These are phyloP conservation scores for Cecropterus lyciades DNA, from an alignment of 1,140 invertebrate species.

Conservation along the genomic window DNA sequence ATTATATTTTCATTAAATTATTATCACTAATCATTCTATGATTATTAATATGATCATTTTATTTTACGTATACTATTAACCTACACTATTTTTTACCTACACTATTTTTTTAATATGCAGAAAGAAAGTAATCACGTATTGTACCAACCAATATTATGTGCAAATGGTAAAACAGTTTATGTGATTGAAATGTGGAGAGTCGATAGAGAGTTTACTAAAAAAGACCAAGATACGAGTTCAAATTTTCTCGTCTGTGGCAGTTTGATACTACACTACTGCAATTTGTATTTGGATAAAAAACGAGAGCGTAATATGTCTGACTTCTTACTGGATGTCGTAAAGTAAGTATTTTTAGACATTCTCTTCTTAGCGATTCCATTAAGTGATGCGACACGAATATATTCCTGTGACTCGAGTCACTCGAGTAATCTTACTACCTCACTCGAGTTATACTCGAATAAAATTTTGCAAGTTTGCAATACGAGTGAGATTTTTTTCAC, in stretches of 20 bases:
- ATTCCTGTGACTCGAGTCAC: too few species aligned
- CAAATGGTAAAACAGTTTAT: constrained; percentile 52
- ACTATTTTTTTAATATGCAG: constrained; percentile 42
- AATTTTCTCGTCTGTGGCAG: constrained; percentile 58
- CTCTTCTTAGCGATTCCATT: too few species aligned
- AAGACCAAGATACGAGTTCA: constrained; percentile 52
- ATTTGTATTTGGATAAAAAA: constrained; percentile 53
- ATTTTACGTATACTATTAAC: too few species aligned
- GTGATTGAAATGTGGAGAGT: constrained; percentile 64
- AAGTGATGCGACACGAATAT: too few species aligned
- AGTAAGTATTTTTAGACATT: constrained; percentile 48
- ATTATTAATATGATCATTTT: too few species aligned
- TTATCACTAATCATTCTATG: too few species aligned
- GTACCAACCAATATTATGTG: constrained; percentile 54
- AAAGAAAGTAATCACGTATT: constrained; percentile 51
- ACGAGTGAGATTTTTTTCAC: too few species aligned
- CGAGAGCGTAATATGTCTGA: constrained; percentile 61
- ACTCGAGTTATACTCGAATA: too few species aligned
- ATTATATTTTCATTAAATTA: too few species aligned
- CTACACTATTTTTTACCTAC: too few species aligned
- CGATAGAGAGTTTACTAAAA: constrained; percentile 42
- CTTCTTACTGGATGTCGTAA: constrained; percentile 64
- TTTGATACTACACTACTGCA: constrained; percentile 55
- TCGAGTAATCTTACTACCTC: too few species aligned
- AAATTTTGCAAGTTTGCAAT: too few species aligned